phyloP scores from a whole-genome alignment of 2,113 vertebrate genomes.

The Copsychus sechellarum region DNA sequence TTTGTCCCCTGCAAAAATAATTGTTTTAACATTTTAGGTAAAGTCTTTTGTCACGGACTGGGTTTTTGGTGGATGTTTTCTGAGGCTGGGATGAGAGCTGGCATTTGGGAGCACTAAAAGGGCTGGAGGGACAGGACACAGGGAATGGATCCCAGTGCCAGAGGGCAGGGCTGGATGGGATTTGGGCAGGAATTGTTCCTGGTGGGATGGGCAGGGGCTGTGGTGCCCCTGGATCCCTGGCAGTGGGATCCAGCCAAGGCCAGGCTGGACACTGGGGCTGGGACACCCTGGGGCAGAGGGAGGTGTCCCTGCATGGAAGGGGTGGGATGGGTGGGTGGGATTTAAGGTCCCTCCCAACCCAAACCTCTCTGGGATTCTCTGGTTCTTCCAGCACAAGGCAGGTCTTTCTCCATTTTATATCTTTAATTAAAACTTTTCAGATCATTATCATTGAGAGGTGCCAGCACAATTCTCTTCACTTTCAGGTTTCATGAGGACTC shows the following conservation, averaged over 20 bases:
- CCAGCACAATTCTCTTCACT: neutral
- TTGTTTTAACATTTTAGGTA: neutral
- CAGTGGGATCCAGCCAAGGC: too few relatives aligned
- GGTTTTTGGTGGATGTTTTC: neutral
- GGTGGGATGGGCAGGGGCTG: neutral
- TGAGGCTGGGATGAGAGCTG: neutral
- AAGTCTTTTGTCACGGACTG: neutral
- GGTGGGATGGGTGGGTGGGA: rapidly evolving
- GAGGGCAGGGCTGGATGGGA: neutral
- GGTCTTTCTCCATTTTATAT: neutral
- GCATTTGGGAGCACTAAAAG: neutral
- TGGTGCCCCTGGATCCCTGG: too few relatives aligned
- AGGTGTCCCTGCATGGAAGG: too few relatives aligned
- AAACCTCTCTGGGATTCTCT: neutral
- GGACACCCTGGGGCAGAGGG: too few relatives aligned
- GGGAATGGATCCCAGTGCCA: too few relatives aligned
- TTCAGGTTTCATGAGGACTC: neutral
- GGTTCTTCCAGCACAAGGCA: neutral
- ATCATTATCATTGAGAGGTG: neutral
- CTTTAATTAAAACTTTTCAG: neutral
- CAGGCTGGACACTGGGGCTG: too few relatives aligned
- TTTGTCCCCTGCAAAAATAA: neutral
- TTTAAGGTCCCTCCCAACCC: rapidly evolving
- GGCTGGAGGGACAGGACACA: neutral
- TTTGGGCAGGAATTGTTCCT: neutral